phyloP scores from a whole-genome alignment of 2,797 vertebrate species.

The Anabacerthia variegaticeps region DNA sequence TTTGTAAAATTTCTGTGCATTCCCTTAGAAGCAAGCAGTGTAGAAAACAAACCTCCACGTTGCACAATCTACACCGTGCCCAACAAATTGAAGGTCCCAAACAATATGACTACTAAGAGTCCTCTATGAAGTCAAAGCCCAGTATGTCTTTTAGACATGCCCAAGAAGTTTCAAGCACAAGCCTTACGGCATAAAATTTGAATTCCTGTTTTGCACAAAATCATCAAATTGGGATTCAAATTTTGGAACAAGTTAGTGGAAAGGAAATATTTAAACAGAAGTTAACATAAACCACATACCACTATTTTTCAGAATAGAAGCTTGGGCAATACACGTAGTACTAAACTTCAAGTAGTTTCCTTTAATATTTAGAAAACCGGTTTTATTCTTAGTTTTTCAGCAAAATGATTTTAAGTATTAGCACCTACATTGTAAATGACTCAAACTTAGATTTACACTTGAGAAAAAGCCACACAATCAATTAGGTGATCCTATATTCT shows the following conservation, averaged over 20 bases:
- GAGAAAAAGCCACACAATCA: neutral
- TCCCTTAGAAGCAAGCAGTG: neutral
- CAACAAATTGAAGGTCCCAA: neutral
- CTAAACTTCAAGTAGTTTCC: neutral
- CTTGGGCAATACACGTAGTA: neutral
- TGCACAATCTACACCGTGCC: neutral
- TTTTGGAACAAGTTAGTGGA: neutral
- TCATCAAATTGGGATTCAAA: neutral
- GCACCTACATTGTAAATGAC: conserved; percentile 30
- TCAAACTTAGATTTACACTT: conserved; percentile 8
- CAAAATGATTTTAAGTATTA: neutral
- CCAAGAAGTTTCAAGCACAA: neutral
- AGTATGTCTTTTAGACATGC: neutral
- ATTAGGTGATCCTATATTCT: neutral
- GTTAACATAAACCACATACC: neutral
- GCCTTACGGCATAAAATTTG: neutral
- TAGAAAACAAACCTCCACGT: neutral
- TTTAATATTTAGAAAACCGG: conserved; percentile 43
- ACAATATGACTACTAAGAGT: neutral
- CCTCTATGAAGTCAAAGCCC: neutral
- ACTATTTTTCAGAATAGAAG: neutral
- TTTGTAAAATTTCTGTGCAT: neutral
- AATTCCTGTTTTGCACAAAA: neutral
- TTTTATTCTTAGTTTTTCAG: conserved; percentile 56
- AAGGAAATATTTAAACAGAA: neutral